These are phyloP conservation scores for Iselma pallidipennis DNA, from an alignment of 2,888 invertebrate species.

Conservation along the genomic window DNA sequence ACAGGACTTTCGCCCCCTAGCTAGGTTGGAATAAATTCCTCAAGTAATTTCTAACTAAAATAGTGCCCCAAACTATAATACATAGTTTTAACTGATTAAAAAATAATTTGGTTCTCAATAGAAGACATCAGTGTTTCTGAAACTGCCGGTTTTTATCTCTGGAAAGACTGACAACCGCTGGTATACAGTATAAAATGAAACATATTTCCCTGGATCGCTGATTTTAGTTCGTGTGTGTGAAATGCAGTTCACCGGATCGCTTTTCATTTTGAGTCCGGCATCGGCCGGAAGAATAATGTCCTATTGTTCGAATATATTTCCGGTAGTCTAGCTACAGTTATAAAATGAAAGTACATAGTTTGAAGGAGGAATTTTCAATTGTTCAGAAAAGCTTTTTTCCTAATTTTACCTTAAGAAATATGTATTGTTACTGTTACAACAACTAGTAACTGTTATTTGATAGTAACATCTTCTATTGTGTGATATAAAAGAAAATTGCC, in stretches of 20 bases:
- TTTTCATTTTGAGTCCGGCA: slow-evolving; percentile 10
- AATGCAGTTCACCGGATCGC: slow-evolving; percentile 8
- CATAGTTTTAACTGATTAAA: background rate
- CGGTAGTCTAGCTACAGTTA: background rate
- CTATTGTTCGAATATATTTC: background rate
- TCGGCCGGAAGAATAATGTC: slow-evolving; percentile 17
- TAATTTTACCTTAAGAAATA: too few relatives aligned
- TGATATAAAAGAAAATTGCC: background rate
- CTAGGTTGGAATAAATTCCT: background rate
- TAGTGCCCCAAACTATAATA: background rate
- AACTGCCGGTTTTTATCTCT: too few relatives aligned
- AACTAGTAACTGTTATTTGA: too few relatives aligned
- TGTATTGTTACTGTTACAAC: background rate
- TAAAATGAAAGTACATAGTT: too few relatives aligned
- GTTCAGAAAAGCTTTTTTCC: too few relatives aligned
- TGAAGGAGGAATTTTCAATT: too few relatives aligned
- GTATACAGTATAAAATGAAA: background rate
- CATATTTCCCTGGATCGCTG: slow-evolving; percentile 4
- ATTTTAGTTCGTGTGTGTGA: slow-evolving; percentile 6
- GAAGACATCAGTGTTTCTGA: too few relatives aligned
- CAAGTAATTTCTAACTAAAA: background rate
- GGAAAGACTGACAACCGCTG: too few relatives aligned
- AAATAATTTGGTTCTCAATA: too few relatives aligned
- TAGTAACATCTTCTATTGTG: background rate
- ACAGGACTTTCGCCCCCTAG: background rate